phyloP scores from a whole-genome alignment of 2,797 vertebrate genomes.

The Leptatherina wallacei region DNA sequence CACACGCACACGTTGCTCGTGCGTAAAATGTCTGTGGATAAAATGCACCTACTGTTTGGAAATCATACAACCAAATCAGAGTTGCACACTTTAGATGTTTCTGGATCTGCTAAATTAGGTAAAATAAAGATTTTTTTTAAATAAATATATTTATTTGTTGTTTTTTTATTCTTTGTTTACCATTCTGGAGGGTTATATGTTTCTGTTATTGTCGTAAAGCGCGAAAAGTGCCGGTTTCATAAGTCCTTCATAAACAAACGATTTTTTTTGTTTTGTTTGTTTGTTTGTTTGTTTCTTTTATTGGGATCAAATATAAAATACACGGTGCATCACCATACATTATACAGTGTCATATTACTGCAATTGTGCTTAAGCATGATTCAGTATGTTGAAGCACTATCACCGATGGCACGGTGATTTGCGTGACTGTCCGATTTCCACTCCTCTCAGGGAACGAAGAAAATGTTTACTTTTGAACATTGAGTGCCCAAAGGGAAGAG shows the following conservation, averaged over 20 bases:
- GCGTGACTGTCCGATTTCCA: neutral
- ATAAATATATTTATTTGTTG: too few species aligned
- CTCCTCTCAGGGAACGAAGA: neutral
- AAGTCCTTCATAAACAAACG: neutral
- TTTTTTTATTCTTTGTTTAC: too few species aligned
- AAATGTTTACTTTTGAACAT: slow-evolving; percentile 49
- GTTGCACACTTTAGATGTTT: neutral
- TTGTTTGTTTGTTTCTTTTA: neutral
- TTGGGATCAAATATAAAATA: neutral
- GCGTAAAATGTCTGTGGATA: neutral
- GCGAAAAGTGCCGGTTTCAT: neutral
- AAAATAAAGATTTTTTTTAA: neutral
- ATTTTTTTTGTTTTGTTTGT: too few species aligned
- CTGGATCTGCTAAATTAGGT: neutral
- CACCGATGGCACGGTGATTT: neutral
- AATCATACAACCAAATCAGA: neutral
- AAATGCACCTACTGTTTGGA: neutral
- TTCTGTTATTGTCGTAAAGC: neutral
- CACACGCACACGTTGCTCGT: neutral
- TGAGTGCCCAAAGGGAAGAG: slow-evolving; percentile 40
- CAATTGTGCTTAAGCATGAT: neutral
- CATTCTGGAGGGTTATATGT: neutral
- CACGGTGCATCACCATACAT: neutral
- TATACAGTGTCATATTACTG: neutral
- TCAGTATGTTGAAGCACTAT: neutral